These are phyloP conservation scores for Pollicipes pollicipes DNA, from an alignment of 1,140 invertebrate genomes.

Conservation along the genomic window DNA sequence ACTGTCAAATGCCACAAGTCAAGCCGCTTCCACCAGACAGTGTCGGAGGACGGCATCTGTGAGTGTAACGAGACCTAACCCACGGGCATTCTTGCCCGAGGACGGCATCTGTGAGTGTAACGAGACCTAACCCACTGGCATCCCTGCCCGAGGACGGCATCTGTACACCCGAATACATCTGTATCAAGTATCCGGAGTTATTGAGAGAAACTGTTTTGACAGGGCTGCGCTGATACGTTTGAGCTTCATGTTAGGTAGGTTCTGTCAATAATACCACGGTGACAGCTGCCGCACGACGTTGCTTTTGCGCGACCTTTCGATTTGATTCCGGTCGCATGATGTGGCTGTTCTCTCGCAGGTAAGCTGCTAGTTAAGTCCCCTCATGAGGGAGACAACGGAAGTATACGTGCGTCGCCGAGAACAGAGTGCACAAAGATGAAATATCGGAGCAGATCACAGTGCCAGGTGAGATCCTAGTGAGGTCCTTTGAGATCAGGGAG, in stretches of 20 bases:
- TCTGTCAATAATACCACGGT: too few relatives aligned
- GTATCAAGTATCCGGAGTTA: too few relatives aligned
- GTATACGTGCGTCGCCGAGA: conserved; percentile 56
- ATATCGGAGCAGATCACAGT: conserved; percentile 51
- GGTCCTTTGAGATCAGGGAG: too few relatives aligned
- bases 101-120: conserved; percentile 36
- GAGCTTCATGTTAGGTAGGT: too few relatives aligned
- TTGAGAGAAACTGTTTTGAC: too few relatives aligned
- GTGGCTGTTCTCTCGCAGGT: conserved; percentile 13
- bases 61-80: conserved; percentile 20
- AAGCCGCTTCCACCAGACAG: conserved; percentile 40
- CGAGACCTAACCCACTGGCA: too few relatives aligned
- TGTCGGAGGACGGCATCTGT: conserved; percentile 50
- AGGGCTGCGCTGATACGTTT: too few relatives aligned
- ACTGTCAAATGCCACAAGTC: conserved; percentile 31
- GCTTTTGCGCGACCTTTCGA: too few relatives aligned
- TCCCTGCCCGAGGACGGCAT: conserved; percentile 48
- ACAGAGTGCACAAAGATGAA: conserved; percentile 43
- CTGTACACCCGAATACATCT: too few relatives aligned
- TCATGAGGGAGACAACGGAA: conserved; percentile 41
- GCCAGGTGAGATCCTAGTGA: conserved; percentile 35
- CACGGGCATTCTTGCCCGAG: too few relatives aligned
- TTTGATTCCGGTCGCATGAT: too few relatives aligned
- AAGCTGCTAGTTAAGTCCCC: conserved; percentile 45
- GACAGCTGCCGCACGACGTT: too few relatives aligned